Evolutionary conservation across 2,797 vertebrate genomes (phyloP).

Genomic region (Lacerta viridis): DNA sequence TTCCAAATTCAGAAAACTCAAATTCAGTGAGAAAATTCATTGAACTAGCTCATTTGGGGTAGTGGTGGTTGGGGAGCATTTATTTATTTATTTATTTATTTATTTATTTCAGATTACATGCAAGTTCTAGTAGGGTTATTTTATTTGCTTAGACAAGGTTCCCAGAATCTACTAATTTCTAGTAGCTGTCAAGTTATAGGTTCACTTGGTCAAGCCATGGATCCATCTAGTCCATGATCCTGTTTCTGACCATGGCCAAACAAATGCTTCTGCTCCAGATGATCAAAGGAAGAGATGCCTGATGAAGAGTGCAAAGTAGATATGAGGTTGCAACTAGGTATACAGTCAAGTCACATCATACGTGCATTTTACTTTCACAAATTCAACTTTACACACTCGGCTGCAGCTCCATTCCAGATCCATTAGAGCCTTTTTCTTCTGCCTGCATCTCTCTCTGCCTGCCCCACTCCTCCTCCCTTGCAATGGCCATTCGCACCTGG

Average conservation of each 20-base stretch:
- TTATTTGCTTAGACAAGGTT: constrained; percentile 1
- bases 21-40: not conserved
- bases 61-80: not conserved
- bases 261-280: not conserved
- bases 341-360: not conserved
- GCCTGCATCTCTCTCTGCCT: no score
- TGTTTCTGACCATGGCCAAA: not conserved
- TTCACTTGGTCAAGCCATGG: not conserved
- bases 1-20: not conserved
- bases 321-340: not conserved
- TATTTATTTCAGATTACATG: not conserved
- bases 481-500: no score
- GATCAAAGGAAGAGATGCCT: not conserved
- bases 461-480: no score
- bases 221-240: not conserved
- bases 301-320: not conserved
- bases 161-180: not conserved
- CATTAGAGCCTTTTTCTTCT: no score
- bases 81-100: not conserved
- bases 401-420: no score
- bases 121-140: not conserved
- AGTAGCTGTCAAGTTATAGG: not conserved
- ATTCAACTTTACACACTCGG: no score
- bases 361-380: no score
- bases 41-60: not conserved